These are phyloP conservation scores for Silurus lanzhouensis DNA, from an alignment of 2,797 vertebrate species.

Conservation along the genomic window DNA sequence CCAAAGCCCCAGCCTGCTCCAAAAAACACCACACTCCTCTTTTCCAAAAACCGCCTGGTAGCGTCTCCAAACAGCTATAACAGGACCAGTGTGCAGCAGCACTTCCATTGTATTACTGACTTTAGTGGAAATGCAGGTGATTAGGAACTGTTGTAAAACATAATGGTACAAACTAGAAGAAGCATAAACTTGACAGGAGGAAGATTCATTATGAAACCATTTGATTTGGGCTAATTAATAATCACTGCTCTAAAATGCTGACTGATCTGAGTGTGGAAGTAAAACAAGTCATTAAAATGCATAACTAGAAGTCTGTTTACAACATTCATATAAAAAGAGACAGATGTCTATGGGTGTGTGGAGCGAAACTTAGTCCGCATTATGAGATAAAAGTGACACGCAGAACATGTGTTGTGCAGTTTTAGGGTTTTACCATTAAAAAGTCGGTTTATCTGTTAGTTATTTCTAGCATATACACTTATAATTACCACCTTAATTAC, in stretches of 20 bases:
- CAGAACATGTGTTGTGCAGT: neutral
- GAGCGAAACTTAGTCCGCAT: neutral
- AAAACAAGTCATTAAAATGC: constrained; percentile 29
- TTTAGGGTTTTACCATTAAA: neutral
- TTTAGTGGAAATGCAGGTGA: neutral
- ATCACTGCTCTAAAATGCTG: constrained; percentile 9
- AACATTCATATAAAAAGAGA: constrained; percentile 21
- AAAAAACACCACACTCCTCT: constrained; percentile 27
- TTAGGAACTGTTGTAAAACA: constrained; percentile 3
- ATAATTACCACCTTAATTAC: neutral
- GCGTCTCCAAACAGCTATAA: constrained; percentile 9
- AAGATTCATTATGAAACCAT: neutral
- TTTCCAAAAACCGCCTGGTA: constrained; percentile 37
- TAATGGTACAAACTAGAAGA: neutral
- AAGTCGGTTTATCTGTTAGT: neutral
- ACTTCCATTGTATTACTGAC: neutral
- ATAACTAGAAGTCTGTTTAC: constrained; percentile 24
- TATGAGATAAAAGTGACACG: neutral
- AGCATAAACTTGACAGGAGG: neutral
- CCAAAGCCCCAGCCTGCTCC: constrained; percentile 24
- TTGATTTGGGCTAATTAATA: constrained; percentile 9
- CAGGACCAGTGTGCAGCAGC: neutral
- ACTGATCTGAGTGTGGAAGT: constrained; percentile 18
- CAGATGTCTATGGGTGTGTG: constrained; percentile 19
- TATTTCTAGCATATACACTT: neutral